Evolutionary conservation across 2,113 vertebrate genomes (phyloP), one percentile per base, ranked within the genome.

Genomic region (Brachyhypopomus occidentalis): DNA sequence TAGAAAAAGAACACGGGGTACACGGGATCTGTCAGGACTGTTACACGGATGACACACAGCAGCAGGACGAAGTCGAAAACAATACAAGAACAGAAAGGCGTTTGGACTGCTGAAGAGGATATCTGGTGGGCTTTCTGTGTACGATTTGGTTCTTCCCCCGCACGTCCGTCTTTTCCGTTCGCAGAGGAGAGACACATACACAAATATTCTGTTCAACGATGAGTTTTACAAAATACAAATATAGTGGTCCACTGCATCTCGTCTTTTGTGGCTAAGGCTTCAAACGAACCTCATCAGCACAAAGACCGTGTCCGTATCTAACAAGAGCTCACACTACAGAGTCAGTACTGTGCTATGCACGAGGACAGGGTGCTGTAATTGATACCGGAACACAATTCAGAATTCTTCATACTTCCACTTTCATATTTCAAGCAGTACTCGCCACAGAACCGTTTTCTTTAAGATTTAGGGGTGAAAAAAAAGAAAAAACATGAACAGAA

Each of bases 1-100:
- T 97, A 97, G 95, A 95, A 95, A 70, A 95, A 92, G 77, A 95
- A 96, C 91, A 86, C 88, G 89, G 93, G 94, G 91, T 89, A 91
- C 90, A 92, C 88, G 89, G 94, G 91, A 92, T 91, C 91, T 91
- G 90, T 91, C 58, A 86, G 86, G 84, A 91, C 89, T 88, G 90
- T 90, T 90, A 91, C 48, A 77, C 62, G 20, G 86, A 87, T 88
- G 91, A 91, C 89, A 91, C 90, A 91, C 87, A 89, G 88, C 90
- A 91, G 89, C 89, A 85, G 86, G 85, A 90, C 78, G 85, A 81
- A 83, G 86, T 84, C 79, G 86, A 88, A 87, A 78, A 84, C 59
- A 71, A 83, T 41, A 78, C 12, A 45, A 72, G 45, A 84, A 89
- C 12, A 58, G 55, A 73, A 81, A 81, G 85, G 64, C 90, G 67